phyloP scores from a whole-genome alignment of 1,140 invertebrate genomes.

The Pseudobourletiella spinata region DNA sequence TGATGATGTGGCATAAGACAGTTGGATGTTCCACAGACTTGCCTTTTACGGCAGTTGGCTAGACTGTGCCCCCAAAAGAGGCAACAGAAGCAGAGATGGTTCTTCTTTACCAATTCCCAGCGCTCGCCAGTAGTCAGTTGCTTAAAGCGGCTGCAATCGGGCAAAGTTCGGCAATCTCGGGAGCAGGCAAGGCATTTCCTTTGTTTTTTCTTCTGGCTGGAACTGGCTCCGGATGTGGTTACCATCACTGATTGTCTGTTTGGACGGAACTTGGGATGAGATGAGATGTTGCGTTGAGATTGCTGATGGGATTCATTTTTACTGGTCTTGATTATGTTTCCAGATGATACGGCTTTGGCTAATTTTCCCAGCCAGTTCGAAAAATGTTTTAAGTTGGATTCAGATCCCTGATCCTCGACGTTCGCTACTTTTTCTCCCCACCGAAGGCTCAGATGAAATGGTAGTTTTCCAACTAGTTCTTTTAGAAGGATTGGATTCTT shows the following conservation, averaged over 20 bases:
- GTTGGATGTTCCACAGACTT: background rate
- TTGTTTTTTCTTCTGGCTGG: background rate
- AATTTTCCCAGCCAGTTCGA: background rate
- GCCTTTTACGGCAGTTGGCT: background rate
- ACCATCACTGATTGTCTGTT: background rate
- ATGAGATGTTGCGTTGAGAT: background rate
- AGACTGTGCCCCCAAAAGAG: background rate
- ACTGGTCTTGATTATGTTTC: too few species aligned
- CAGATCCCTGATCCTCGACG: background rate
- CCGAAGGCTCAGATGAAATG: background rate
- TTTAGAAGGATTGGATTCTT: background rate
- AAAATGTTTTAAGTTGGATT: background rate
- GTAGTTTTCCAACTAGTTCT: background rate
- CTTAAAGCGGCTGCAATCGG: background rate
- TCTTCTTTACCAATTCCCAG: background rate
- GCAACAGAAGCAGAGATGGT: background rate
- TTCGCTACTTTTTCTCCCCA: slow-evolving; percentile 1
- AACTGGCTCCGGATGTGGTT: background rate
- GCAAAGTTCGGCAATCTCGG: background rate
- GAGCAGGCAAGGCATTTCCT: background rate
- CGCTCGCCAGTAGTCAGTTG: background rate
- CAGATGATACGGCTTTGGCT: background rate
- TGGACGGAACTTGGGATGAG: background rate
- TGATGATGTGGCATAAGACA: background rate
- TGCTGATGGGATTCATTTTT: background rate